Evolutionary conservation across 2,113 vertebrate genomes (phyloP).

Genomic region (Grantiella picta): DNA sequence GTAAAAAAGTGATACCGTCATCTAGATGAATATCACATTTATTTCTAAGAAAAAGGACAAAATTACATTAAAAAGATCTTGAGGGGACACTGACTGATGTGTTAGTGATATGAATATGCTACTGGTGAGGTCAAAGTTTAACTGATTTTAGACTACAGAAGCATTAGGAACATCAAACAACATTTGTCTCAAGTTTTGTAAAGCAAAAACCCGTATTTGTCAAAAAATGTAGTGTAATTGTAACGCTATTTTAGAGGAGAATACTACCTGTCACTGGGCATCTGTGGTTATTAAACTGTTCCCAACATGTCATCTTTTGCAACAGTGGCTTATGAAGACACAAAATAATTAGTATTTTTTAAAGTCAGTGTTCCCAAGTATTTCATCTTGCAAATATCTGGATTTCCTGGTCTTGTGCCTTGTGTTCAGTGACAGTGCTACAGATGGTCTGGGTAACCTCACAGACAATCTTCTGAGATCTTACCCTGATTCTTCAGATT

Average conservation of each 20-base stretch:
- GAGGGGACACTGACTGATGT: background rate
- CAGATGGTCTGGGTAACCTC: constrained; percentile 46
- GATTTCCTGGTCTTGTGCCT: constrained; percentile 27
- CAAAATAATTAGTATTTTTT: constrained; percentile 7
- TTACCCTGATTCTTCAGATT: background rate
- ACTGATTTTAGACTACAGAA: background rate
- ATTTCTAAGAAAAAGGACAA: background rate
- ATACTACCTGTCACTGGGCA: constrained; percentile 24
- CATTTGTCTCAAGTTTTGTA: background rate
- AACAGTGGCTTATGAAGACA: constrained; percentile 5
- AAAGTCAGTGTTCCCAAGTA: background rate
- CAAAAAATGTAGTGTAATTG: background rate
- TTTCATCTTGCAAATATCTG: constrained; percentile 9
- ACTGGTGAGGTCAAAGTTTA: background rate
- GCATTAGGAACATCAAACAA: background rate
- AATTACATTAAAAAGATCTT: background rate
- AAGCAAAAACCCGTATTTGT: background rate
- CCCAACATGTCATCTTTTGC: constrained; percentile 17
- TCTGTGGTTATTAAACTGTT: constrained; percentile 37
- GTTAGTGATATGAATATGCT: background rate
- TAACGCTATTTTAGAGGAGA: constrained; percentile 16
- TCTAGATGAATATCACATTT: background rate
- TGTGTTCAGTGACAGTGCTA: constrained; percentile 34
- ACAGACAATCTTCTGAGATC: constrained; percentile 1
- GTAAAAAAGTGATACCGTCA: background rate